Conservation (phyloP, 1,140 invertebrate species). For the Drosophila nigrodunni region DNA sequence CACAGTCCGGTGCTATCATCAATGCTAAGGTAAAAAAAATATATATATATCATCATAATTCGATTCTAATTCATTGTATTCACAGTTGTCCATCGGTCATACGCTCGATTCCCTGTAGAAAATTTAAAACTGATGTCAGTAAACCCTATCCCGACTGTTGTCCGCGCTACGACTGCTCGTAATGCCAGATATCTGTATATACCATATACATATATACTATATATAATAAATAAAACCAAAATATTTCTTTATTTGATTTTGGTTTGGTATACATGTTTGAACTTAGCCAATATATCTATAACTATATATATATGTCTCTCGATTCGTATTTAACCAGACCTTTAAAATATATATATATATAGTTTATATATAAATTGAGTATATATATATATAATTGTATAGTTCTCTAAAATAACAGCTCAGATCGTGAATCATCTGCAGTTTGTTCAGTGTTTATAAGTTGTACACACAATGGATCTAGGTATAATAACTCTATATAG, state of each 20-base stretch:
- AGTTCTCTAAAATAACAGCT: slow-evolving; percentile 69
- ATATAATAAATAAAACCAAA: slow-evolving; percentile 60
- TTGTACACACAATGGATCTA: slow-evolving; percentile 14
- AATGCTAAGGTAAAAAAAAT: background rate
- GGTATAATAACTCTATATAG: slow-evolving; percentile 11
- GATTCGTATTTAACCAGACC: slow-evolving; percentile 8
- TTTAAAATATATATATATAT: slow-evolving; percentile 9
- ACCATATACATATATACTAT: slow-evolving; percentile 9
- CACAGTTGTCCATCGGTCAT: slow-evolving; percentile 43
- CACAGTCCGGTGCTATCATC: background rate
- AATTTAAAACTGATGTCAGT: slow-evolving; percentile 17
- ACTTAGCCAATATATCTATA: slow-evolving; percentile 59
- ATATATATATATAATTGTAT: slow-evolving; percentile 61
- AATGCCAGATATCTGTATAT: background rate
- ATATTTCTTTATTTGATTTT: slow-evolving; percentile 63
- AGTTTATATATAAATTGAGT: slow-evolving; percentile 22
- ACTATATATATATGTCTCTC: slow-evolving; percentile 55
- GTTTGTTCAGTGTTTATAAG: slow-evolving; percentile 5
- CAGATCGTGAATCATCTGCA: slow-evolving; percentile 6
- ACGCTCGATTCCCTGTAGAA: slow-evolving; percentile 41
- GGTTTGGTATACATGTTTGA: slow-evolving; percentile 78
- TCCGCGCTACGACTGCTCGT: background rate
- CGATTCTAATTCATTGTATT: background rate
- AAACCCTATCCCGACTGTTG: slow-evolving; percentile 67
- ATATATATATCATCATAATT: background rate